These are phyloP conservation scores for Syngnathus typhle DNA, from an alignment of 2,113 vertebrate species.

Conservation along the genomic window DNA sequence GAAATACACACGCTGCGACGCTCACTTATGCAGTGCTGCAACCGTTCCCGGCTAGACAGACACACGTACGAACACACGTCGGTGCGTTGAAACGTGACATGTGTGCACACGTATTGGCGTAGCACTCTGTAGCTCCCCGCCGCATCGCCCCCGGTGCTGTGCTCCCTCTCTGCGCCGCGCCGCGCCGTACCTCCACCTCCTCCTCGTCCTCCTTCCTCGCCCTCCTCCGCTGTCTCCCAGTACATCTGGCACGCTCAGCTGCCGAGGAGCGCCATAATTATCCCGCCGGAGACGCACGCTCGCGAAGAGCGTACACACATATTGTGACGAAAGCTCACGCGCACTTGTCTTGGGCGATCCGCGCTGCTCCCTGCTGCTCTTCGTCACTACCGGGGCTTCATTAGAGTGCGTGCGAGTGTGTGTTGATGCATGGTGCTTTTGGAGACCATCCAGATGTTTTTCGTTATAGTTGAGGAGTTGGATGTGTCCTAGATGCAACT, in stretches of 20 bases:
- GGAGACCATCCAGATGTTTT: conserved; percentile 67
- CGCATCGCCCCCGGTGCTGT: conserved; percentile 68
- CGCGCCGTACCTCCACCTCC: conserved; percentile 80
- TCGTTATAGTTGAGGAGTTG: conserved; percentile 56
- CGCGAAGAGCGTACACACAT: conserved; percentile 31
- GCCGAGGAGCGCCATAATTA: conserved; percentile 98
- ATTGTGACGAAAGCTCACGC: conserved; percentile 42
- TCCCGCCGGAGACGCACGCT: conserved; percentile 86
- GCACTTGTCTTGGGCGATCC: conserved; percentile 61
- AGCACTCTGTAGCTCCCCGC: conserved; percentile 47
- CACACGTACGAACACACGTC: conserved; percentile 24
- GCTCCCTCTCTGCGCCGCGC: conserved; percentile 83
- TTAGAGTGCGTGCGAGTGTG: conserved; percentile 74
- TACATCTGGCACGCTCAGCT: conserved; percentile 99
- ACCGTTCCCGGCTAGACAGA: conserved; percentile 11
- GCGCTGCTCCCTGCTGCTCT: conserved; percentile 72
- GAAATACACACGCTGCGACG: conserved; percentile 26
- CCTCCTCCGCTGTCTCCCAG: conserved; percentile 80
- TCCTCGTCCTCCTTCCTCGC: conserved; percentile 71
- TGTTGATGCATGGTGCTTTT: conserved; percentile 59
- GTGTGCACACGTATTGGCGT: conserved; percentile 49
- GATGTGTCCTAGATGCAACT: conserved; percentile 60
- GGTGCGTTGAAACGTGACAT: conserved; percentile 29
- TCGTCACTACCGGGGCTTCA: conserved; percentile 98
- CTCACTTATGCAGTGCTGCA: conserved; percentile 2